A percentile compares a stretch with the other conserved stretches of the same genome.
Evolutionary conservation across 2,113 vertebrate species (phyloP).

Genomic region (Ophiodon elongatus): DNA sequence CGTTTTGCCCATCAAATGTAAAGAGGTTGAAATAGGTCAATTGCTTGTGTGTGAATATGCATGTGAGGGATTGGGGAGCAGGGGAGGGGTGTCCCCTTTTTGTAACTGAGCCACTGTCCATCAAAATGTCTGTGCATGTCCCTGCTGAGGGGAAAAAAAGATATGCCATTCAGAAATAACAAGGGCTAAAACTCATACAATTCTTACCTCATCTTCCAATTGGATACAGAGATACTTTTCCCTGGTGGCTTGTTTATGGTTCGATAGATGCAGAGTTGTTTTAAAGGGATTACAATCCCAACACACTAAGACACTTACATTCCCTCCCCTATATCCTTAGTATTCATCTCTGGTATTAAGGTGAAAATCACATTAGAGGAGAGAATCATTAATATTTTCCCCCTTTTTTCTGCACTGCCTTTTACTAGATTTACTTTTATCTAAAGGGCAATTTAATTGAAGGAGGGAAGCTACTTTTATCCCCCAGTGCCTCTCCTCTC

Average conservation of each 20-base stretch:
- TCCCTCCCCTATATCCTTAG: slow-evolving; percentile 32
- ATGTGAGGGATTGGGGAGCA: background rate
- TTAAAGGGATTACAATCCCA: slow-evolving; percentile 48
- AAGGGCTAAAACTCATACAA: background rate
- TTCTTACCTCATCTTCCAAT: slow-evolving; percentile 12
- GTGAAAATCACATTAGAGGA: slow-evolving; percentile 60
- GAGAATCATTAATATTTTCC: slow-evolving; percentile 55
- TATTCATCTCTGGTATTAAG: slow-evolving; percentile 63
- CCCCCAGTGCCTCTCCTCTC: slow-evolving; percentile 37
- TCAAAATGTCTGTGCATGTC: slow-evolving; percentile 5
- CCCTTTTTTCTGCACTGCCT: slow-evolving; percentile 33
- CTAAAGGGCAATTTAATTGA: slow-evolving; percentile 74
- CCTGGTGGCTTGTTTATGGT: slow-evolving; percentile 32
- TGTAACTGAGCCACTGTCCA: background rate
- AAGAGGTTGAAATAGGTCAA: background rate
- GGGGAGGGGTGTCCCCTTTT: background rate
- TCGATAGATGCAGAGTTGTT: slow-evolving; percentile 42
- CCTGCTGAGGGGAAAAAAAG: background rate
- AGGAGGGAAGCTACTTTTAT: slow-evolving; percentile 62
- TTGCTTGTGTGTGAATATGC: background rate
- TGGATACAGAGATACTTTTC: background rate
- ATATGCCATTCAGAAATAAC: background rate
- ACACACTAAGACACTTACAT: slow-evolving; percentile 37
- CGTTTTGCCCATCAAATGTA: background rate
- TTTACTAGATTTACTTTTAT: slow-evolving; percentile 73